Evolutionary conservation across 2,113 vertebrate species (phyloP), one percentile per base, ranked within the genome.

Genomic region (Podarcis cretensis): DNA sequence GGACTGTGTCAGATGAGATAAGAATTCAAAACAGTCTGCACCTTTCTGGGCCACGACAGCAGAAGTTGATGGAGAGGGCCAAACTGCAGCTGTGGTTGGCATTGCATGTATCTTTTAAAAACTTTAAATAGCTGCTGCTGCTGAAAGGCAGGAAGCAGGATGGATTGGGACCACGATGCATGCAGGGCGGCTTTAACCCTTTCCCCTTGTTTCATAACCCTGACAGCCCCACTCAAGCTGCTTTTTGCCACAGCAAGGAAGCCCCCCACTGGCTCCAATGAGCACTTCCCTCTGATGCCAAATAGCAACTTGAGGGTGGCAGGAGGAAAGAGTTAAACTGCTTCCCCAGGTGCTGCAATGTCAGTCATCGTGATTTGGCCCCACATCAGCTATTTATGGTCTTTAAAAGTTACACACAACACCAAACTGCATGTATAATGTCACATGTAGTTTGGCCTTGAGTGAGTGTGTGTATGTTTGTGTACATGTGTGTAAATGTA

Each of bases 41-140:
- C n/a, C 23, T 21, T 63, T 78, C 40, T 81, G 57, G 54, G 68
- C 10, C 37, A 21, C 23, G 14, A 23, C 12, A 20, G 14, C 71
- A 83, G 0, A 40, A 0, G 0, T 0, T 0, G 80, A 18, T 30
- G 0, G 0, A 21, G 73, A 83, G 63, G 90, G 59, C 87, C n/a
- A 63, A 57, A 63, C 27, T 40, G 35, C 35, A 73, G 18, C 7
- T 40, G 37, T 48, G 37, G n/a, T 54, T 54, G 63, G 66, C 63
- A 69, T 32, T 79, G 40, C 40, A 40, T 27, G 63, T 79, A 69
- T 69, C 63, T 77, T 78, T 86, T 69, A 69, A 68, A 86, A 79
- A 79, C n/a, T 25, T 79, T 54, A 48, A 27, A 79, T 40, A 74
- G 76, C 54, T 73, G 83, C 63, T 57, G 48, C 48, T 54, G 48